Percentiles rank a stretch among this genome's conserved stretches.
phyloP scores from a whole-genome alignment of 2,113 vertebrate species.

The Entosphenus tridentatus region DNA sequence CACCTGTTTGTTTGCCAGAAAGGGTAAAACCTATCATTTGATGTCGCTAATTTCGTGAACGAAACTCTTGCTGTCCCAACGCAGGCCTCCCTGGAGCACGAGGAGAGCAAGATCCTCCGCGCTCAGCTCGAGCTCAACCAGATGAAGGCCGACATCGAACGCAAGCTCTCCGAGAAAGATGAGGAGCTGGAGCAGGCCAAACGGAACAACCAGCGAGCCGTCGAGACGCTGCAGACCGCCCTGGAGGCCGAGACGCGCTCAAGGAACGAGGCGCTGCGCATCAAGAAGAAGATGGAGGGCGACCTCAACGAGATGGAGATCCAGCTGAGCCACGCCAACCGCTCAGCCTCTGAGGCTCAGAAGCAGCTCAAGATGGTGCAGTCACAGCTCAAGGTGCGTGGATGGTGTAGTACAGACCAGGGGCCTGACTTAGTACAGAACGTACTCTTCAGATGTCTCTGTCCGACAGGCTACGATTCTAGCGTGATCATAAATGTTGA shows the following conservation, averaged over 20 bases:
- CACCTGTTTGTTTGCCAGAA: too few species aligned
- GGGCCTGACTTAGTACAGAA: too few species aligned
- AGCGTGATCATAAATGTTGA: too few species aligned
- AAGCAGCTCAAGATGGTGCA: conserved; percentile 12
- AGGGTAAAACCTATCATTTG: too few species aligned
- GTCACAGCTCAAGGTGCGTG: conserved; percentile 10
- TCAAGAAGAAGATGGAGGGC: conserved; percentile 14
- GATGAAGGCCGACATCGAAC: conserved; percentile 12
- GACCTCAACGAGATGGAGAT: conserved; percentile 13
- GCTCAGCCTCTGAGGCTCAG: conserved; percentile 11
- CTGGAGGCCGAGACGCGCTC: conserved; percentile 12
- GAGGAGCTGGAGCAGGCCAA: conserved; percentile 12
- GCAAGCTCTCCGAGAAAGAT: conserved; percentile 12
- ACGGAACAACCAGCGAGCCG: conserved; percentile 11
- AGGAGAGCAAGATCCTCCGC: conserved; percentile 12
- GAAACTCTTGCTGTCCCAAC: neutral
- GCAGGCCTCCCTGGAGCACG: conserved; percentile 13
- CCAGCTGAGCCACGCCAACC: conserved; percentile 11
- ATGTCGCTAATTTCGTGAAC: too few species aligned
- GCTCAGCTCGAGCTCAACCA: conserved; percentile 12
- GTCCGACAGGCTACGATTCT: too few species aligned
- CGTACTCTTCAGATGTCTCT: too few species aligned
- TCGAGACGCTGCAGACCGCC: conserved; percentile 10
- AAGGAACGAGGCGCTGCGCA: conserved; percentile 11
- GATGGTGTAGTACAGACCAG: too few species aligned